Conservation (phyloP, 1,140 invertebrate genomes). For the Drosophila hydei region DNA sequence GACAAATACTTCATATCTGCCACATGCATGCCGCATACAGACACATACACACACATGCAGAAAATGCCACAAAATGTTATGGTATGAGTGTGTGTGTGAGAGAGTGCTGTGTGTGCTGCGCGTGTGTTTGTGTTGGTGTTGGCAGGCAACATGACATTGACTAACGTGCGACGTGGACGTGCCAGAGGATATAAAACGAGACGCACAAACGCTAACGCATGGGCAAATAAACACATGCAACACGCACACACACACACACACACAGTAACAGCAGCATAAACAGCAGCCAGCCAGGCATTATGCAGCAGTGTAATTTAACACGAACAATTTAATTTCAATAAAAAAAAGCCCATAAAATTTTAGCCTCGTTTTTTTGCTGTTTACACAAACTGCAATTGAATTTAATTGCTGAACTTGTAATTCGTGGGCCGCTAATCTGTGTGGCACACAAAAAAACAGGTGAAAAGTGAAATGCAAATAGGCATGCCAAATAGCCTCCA, state of each 20-base stretch:
- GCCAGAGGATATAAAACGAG: conserved; percentile 29
- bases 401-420: conserved; percentile 75
- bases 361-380: conserved; percentile 32
- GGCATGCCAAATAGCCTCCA: not conserved
- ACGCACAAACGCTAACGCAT: not conserved
- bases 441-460: conserved; percentile 50
- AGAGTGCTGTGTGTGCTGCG: conserved; percentile 3
- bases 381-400: conserved; percentile 58
- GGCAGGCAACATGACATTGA: conserved; percentile 51
- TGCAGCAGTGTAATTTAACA: conserved; percentile 73
- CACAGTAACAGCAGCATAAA: not conserved
- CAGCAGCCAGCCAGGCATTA: conserved; percentile 40
- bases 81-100: conserved; percentile 12
- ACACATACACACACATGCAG: conserved; percentile 29
- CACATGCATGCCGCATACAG: conserved; percentile 27
- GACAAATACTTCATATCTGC: conserved; percentile 61
- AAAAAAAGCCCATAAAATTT: conserved; percentile 68
- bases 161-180: conserved; percentile 49
- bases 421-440: conserved; percentile 67
- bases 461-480: conserved; percentile 53
- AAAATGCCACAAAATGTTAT: conserved; percentile 46
- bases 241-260: not conserved
- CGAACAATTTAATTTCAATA: conserved; percentile 81
- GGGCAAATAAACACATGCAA: conserved; percentile 18
- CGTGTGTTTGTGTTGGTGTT: conserved; percentile 28